phyloP scores from a whole-genome alignment of 2,797 vertebrate species.

The Scyliorhinus canicula region DNA sequence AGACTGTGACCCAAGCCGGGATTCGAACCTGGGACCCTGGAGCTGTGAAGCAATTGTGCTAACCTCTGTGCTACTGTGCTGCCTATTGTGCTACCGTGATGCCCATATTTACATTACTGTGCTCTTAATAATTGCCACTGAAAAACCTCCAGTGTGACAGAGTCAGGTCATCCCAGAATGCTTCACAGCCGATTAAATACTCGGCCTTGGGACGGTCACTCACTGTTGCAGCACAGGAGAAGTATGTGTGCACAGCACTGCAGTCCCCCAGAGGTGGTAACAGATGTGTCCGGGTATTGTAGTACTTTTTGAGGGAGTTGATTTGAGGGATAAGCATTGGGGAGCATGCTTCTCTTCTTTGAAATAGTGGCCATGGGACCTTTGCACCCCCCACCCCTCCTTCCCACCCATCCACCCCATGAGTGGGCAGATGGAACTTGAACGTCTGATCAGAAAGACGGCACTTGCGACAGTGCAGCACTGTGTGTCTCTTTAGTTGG shows the following conservation, averaged over 20 bases:
- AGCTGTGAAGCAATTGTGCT: too few species aligned
- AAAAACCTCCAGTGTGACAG: background rate
- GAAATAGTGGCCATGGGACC: background rate
- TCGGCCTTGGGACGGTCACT: background rate
- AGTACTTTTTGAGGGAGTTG: background rate
- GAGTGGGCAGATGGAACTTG: background rate
- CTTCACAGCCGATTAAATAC: background rate
- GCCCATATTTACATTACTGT: too few species aligned
- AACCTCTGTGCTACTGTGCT: too few species aligned
- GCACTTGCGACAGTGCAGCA: background rate
- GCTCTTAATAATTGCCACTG: background rate
- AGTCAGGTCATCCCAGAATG: accelerated
- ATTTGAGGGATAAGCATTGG: background rate
- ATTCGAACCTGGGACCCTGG: too few species aligned
- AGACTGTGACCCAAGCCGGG: too few species aligned
- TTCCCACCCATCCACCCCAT: too few species aligned
- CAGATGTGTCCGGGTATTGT: background rate
- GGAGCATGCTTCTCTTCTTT: background rate
- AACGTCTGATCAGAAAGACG: background rate
- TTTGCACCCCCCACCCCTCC: background rate
- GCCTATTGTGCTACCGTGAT: too few species aligned
- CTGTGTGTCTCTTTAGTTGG: background rate
- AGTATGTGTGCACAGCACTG: background rate
- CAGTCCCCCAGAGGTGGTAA: background rate
- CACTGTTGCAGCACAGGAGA: background rate